A percentile compares a stretch with the other conserved stretches of the same genome.
These are phyloP conservation scores for Sipha flava DNA, from an alignment of 1,140 invertebrate genomes.

Conservation along the genomic window DNA sequence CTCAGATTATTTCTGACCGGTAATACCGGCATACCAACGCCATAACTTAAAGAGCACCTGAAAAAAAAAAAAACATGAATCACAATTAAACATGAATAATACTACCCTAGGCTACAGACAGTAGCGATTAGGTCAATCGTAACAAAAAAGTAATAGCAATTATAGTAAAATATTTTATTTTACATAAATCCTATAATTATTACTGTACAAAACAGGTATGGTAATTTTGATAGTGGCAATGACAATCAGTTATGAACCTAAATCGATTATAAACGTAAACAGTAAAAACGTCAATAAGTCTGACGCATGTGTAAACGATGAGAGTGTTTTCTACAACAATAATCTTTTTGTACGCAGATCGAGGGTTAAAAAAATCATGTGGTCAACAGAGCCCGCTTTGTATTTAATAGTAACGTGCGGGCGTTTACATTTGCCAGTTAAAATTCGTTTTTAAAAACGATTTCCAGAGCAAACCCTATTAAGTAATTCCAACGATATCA, in stretches of 20 bases:
- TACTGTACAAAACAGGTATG: no score
- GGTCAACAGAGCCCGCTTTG: background rate
- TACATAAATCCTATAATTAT: no score
- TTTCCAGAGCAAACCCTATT: background rate
- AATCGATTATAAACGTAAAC: no score
- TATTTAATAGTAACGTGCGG: background rate
- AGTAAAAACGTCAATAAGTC: background rate
- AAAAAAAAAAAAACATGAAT: conserved; percentile 31
- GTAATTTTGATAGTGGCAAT: no score
- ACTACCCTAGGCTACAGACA: no score
- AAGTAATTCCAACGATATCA: conserved; percentile 1
- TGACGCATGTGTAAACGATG: background rate
- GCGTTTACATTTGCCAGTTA: background rate
- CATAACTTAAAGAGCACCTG: conserved; percentile 53
- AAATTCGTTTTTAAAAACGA: background rate
- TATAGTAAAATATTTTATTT: no score
- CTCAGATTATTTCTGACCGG: conserved; percentile 64
- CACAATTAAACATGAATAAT: no score
- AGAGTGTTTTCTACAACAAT: background rate
- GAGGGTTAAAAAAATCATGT: background rate
- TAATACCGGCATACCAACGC: conserved; percentile 58
- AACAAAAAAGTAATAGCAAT: no score
- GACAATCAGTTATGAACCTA: no score
- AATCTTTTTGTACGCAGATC: background rate
- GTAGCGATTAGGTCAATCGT: no score